phyloP scores from a whole-genome alignment of 2,888 invertebrate genomes.

The Tribolium freemani region DNA sequence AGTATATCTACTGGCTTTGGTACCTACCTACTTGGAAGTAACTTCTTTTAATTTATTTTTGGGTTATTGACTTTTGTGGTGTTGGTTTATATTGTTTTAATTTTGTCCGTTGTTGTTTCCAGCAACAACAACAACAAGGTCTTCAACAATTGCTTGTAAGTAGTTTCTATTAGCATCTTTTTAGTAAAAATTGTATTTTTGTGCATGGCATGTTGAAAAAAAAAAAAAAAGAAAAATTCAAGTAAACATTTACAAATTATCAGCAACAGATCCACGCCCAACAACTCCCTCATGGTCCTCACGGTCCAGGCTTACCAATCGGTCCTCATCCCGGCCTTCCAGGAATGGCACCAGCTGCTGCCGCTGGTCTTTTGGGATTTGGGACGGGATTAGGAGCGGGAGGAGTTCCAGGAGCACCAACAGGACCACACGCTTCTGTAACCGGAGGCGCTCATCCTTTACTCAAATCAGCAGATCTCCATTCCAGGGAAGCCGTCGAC shows the following conservation, averaged over 20 bases:
- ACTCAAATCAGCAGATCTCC: slow-evolving; percentile 65
- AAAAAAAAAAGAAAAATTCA: background rate
- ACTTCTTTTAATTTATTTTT: slow-evolving; percentile 39
- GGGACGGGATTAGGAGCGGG: slow-evolving; percentile 59
- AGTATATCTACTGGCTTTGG: too few species aligned
- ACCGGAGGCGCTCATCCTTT: slow-evolving; percentile 63
- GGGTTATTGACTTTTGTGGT: slow-evolving; percentile 51
- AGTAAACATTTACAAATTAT: slow-evolving; percentile 16
- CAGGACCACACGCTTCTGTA: slow-evolving; percentile 60
- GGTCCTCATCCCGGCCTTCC: slow-evolving; percentile 66
- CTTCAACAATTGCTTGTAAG: slow-evolving; percentile 94
- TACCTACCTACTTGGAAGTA: slow-evolving; percentile 19
- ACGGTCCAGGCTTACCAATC: slow-evolving; percentile 65
- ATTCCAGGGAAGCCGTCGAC: slow-evolving; percentile 60
- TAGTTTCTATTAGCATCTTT: slow-evolving; percentile 66
- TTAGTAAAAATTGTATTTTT: slow-evolving; percentile 45
- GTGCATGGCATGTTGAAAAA: slow-evolving; percentile 41
- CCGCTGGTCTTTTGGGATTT: slow-evolving; percentile 57
- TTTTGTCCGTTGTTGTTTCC: slow-evolving; percentile 69
- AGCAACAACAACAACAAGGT: slow-evolving; percentile 94
- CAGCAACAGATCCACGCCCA: slow-evolving; percentile 68
- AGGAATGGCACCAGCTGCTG: slow-evolving; percentile 64
- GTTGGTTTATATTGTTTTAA: slow-evolving; percentile 59
- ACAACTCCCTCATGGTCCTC: slow-evolving; percentile 66
- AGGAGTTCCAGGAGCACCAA: slow-evolving; percentile 58